These are phyloP conservation scores for Sylvia atricapilla DNA, from an alignment of 2,113 vertebrate genomes.

Conservation along the genomic window DNA sequence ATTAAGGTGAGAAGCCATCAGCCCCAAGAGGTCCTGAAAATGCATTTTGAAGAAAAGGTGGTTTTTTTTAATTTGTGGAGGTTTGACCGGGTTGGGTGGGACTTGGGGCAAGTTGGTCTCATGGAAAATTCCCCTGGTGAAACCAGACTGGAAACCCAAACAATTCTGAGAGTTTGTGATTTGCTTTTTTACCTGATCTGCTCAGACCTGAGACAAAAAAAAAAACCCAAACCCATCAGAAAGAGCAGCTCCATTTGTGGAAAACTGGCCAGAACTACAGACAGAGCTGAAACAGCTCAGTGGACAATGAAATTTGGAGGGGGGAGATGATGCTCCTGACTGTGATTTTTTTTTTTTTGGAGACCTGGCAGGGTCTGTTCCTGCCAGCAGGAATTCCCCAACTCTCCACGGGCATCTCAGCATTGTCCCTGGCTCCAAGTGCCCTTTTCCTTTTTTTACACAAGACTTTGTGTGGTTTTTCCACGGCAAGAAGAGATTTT, in stretches of 20 bases:
- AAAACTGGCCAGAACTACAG: not conserved
- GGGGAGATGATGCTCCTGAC: rapidly evolving
- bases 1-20: not conserved
- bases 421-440: not conserved
- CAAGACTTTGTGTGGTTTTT: not conserved
- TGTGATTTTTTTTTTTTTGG: not conserved
- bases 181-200: not conserved
- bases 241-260: not conserved
- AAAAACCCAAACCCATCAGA: not conserved
- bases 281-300: not conserved
- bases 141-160: not conserved
- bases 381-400: not conserved
- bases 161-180: not conserved
- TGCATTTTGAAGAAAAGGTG: not conserved
- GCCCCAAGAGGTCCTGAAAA: not conserved
- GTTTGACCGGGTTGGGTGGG: not conserved
- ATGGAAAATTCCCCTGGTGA: not conserved
- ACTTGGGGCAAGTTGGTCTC: not conserved
- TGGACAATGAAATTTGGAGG: not conserved
- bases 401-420: rapidly evolving
- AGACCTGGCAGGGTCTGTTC: not conserved
- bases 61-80: not conserved
- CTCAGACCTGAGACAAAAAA: not conserved
- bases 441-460: not conserved
- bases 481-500: not conserved